phyloP scores from a whole-genome alignment of 1,140 invertebrate species.

The Archivesica marissinica region DNA sequence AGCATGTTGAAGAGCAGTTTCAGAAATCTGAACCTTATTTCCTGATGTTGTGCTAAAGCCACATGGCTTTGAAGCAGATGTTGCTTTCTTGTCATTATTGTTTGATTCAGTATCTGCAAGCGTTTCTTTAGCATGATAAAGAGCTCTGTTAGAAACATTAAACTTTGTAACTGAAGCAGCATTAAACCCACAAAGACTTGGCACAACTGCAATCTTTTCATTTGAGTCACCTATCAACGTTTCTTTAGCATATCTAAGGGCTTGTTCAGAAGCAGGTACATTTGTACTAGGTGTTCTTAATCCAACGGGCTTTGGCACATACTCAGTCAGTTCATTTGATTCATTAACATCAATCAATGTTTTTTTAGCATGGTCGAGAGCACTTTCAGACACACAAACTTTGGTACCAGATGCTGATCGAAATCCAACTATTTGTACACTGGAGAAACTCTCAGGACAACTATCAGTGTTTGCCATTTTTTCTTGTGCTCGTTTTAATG shows the following conservation, averaged over 20 bases:
- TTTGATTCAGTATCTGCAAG: not conserved
- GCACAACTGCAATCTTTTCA: not conserved
- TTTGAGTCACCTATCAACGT: not conserved
- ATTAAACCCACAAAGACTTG: not conserved
- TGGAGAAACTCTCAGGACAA: too few relatives aligned
- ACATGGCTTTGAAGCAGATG: not conserved
- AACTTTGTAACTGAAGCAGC: slow-evolving; percentile 16
- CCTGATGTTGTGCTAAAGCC: slow-evolving; percentile 67
- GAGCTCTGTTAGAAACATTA: slow-evolving; percentile 19
- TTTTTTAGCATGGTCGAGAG: slow-evolving; percentile 48
- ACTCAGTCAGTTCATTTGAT: not conserved
- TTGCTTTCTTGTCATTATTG: not conserved
- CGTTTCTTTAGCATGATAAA: slow-evolving; percentile 26
- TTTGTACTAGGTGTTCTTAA: not conserved
- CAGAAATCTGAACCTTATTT: slow-evolving; percentile 29
- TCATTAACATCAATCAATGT: slow-evolving; percentile 4
- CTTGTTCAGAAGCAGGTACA: slow-evolving; percentile 33
- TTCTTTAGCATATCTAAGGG: slow-evolving; percentile 40
- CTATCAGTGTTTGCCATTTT: not conserved
- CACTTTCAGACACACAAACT: slow-evolving; percentile 35
- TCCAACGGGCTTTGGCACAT: not conserved
- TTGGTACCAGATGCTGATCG: not conserved
- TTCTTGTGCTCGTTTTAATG: not conserved
- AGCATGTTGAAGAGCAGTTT: not conserved
- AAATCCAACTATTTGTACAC: too few relatives aligned